Percentiles rank a stretch among this genome's conserved stretches.
Evolutionary conservation across 2,113 vertebrate genomes (phyloP).

Genomic region (Sisor rabdophorus): DNA sequence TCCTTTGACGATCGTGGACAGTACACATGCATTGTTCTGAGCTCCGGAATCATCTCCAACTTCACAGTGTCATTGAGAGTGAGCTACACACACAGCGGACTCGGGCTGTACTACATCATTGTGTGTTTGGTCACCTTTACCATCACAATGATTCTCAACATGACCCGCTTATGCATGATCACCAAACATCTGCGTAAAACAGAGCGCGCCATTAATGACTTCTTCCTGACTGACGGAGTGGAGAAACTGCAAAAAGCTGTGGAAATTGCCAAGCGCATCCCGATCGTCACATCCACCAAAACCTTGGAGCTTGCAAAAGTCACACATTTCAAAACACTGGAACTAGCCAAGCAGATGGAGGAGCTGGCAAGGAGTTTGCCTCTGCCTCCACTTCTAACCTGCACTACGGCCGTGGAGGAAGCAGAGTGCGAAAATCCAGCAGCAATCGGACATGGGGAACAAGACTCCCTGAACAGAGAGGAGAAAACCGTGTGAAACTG

Average conservation of each 20-base stretch:
- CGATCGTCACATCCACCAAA: conserved; percentile 89
- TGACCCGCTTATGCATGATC: conserved; percentile 89
- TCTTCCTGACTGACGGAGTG: conserved; percentile 88
- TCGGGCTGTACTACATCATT: conserved; percentile 86
- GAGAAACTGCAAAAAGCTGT: conserved; percentile 95
- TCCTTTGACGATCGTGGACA: conserved; percentile 84
- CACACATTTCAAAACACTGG: conserved; percentile 92
- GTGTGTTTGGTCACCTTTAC: conserved; percentile 87
- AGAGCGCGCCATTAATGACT: conserved; percentile 90
- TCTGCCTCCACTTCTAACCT: conserved; percentile 86
- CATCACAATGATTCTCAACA: conserved; percentile 85
- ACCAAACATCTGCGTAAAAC: conserved; percentile 91
- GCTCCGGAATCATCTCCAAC: conserved; percentile 54
- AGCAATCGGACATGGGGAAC: not conserved
- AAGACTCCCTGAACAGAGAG: not conserved
- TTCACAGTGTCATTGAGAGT: conserved; percentile 85
- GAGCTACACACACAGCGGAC: conserved; percentile 78
- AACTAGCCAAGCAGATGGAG: conserved; percentile 90
- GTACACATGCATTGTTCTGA: conserved; percentile 76
- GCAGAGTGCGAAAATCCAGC: not conserved
- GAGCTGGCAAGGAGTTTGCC: conserved; percentile 91
- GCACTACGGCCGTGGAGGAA: conserved; percentile 74
- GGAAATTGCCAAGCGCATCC: conserved; percentile 92
- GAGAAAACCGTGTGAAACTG: not conserved
- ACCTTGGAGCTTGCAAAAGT: conserved; percentile 90